phyloP scores from a whole-genome alignment of 2,888 invertebrate genomes.

The Caenorhabditis sinica region DNA sequence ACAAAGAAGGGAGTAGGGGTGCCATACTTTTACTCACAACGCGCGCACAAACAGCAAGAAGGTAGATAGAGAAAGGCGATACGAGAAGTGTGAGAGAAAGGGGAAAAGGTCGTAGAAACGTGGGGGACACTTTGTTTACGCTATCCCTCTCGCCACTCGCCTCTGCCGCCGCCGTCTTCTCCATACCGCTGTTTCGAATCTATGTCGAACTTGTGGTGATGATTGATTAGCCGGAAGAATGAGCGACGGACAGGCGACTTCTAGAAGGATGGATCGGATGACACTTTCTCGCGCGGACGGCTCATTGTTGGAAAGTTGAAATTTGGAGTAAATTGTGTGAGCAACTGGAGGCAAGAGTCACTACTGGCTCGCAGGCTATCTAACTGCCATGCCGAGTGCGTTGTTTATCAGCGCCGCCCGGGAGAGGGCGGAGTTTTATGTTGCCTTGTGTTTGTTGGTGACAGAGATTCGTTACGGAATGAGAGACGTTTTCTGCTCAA shows the following conservation, averaged over 20 bases:
- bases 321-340: slow-evolving; percentile 39
- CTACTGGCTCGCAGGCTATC: slow-evolving; percentile 29
- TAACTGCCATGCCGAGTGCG: slow-evolving; percentile 32
- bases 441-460: slow-evolving; percentile 30
- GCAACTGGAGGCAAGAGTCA: slow-evolving; percentile 19
- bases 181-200: slow-evolving; percentile 40
- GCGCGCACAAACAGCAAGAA: slow-evolving; percentile 49
- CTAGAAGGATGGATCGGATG: slow-evolving; percentile 35
- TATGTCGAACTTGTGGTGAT: slow-evolving; percentile 56
- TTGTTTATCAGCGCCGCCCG: slow-evolving; percentile 48
- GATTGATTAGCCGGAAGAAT: slow-evolving; percentile 57
- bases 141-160: slow-evolving; percentile 43
- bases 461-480: slow-evolving; percentile 35
- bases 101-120: slow-evolving; percentile 50
- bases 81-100: slow-evolving; percentile 48
- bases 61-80: slow-evolving; percentile 42
- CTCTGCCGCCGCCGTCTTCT: background rate
- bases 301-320: slow-evolving; percentile 1
- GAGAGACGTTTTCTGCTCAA: slow-evolving; percentile 23
- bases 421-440: slow-evolving; percentile 37
- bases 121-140: slow-evolving; percentile 50
- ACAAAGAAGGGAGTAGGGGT: slow-evolving; percentile 11
- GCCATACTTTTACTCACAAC: slow-evolving; percentile 22
- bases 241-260: slow-evolving; percentile 17
- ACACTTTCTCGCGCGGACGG: slow-evolving; percentile 25